Conservation (phyloP, 1,140 invertebrate species). For the Globodera ellingtonae region DNA sequence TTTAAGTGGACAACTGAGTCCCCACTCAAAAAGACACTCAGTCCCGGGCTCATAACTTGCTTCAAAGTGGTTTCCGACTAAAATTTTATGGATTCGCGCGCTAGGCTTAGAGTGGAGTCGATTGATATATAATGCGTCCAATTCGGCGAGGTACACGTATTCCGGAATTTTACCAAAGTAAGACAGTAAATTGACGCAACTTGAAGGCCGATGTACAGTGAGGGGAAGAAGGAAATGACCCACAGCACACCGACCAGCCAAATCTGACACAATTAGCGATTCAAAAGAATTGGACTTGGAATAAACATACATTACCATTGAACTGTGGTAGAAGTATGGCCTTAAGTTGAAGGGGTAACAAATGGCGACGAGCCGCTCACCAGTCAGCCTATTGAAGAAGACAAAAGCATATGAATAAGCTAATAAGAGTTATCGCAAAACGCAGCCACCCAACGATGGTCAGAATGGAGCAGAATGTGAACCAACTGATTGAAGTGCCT, state of each 20-base stretch:
- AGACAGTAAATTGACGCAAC: conserved; percentile 18
- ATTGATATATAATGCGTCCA: too few species aligned
- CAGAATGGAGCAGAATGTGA: conserved; percentile 60
- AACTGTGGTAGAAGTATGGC: conserved; percentile 24
- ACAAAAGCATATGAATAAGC: neutral
- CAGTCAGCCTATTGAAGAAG: conserved; percentile 50
- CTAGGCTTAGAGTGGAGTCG: too few species aligned
- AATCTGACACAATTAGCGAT: neutral
- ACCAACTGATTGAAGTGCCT: conserved; percentile 58
- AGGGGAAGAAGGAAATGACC: conserved; percentile 60
- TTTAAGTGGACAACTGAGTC: too few species aligned
- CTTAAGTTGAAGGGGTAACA: conserved; percentile 57
- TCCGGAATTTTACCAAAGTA: too few species aligned
- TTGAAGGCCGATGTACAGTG: conserved; percentile 60
- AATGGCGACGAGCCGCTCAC: conserved; percentile 60
- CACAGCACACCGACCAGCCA: conserved; percentile 51
- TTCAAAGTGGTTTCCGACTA: too few species aligned
- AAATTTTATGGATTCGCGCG: too few species aligned
- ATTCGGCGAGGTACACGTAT: too few species aligned
- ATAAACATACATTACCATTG: conserved; percentile 22
- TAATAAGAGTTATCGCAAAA: neutral
- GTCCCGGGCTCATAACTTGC: too few species aligned
- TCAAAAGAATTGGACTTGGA: too few species aligned
- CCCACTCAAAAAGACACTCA: too few species aligned
- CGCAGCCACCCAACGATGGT: conserved; percentile 32